Base-by-base conservation (phyloP, 2,888 invertebrate species). In the Atrina japonica region DNA sequence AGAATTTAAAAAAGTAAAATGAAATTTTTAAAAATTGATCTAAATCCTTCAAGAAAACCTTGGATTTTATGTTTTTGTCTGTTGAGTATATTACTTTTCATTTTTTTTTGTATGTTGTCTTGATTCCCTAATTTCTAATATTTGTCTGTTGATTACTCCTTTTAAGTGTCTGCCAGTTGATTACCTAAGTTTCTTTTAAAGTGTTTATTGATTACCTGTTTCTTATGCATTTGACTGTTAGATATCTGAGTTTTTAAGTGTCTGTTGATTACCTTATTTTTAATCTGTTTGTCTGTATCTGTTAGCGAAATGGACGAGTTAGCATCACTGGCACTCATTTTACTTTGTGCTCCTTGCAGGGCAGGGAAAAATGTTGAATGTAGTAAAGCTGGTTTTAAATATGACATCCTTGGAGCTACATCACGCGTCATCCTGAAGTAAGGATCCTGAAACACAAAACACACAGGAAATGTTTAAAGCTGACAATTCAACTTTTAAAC, bases 381-480 rank as follows among this genome's bases (percentile, higher is more conserved):
- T 35, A 96, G 89, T 50, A 97, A 91, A 3, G 98, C 94, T 65
- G 99, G 97, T 91, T 99, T 97, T 18, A 94, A 94, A 91, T 94
- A 93, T 83, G 96, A 95, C 16, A 99, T 92, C 14, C 95, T 93
- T 0, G 98, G 97, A 0, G 98, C 97, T n/a, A 98, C 98, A 92
- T 99, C 99, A 64, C 99, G 93, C 0, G 97, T 95, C 98, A 99
- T 98, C 40, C 99, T 94, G 92, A 99, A 99, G 91, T 99, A 99
- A 0, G 99, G 99, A 92, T 99, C 99, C 93, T 94, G 86, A 14
- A 82, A 75, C 5, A 45, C n/a, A 45, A 45, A 45, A 16, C 25
- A 16, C 16, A 0, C 11, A 1, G 27, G 7, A 6, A 50, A 21
- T 50, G 23, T 50, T 50, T 16, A 50, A 1, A 14, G 7, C 16